Evolutionary conservation across 1,140 invertebrate species (phyloP), one percentile per base, ranked within the genome.

Genomic region (Dendroctonus ponderosae): DNA sequence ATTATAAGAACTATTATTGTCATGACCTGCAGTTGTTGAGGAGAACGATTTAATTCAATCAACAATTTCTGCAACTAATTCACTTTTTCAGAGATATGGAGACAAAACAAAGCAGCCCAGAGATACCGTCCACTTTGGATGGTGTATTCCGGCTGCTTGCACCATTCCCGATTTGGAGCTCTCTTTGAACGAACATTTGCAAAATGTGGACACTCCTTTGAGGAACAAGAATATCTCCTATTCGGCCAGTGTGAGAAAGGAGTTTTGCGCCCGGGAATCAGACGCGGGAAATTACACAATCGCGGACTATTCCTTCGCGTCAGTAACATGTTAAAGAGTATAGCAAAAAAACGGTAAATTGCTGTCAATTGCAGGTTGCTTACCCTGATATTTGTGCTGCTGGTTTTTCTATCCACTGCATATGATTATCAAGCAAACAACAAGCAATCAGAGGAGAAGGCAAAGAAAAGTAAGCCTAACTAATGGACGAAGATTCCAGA

Each of bases 91-190:
- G 71, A 80, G 79, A 71, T 79, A 62, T 64, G 66, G 61, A 71
- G 79, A 63, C 66, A 70, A 8, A 68, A 80, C 75, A 12, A 72
- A 77, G 41, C 77, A 82, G 60, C 71, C 78, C 6, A 68, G 83
- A 8, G 81, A 83, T 67, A 67, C 78, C 15, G 56, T 85, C 12
- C 80, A 83, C 44, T 79, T 83, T 78, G 85, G 82, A 1, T 76
- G 82, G 37, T 86, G 85, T 68, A 78, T 84, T 5, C 85, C 85
- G 0, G 76, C 78, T 0, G 79, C 80, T 0, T 86, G 85, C 65
- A 69, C 74, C 0, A 61, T 77, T 0, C 52, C 71, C n/a, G 82
- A 84, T 26, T 75, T 85, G 7, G 76, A 81, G 54, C 70, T 70
- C 0, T 72, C 81, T 44, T 73, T 83, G n/a, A 77, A 78, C 7